Evolutionary conservation across 37 sponge, comb jelly and placozoan genomes (phyloP).

Genomic region (Aphrocallistes beatrix): DNA sequence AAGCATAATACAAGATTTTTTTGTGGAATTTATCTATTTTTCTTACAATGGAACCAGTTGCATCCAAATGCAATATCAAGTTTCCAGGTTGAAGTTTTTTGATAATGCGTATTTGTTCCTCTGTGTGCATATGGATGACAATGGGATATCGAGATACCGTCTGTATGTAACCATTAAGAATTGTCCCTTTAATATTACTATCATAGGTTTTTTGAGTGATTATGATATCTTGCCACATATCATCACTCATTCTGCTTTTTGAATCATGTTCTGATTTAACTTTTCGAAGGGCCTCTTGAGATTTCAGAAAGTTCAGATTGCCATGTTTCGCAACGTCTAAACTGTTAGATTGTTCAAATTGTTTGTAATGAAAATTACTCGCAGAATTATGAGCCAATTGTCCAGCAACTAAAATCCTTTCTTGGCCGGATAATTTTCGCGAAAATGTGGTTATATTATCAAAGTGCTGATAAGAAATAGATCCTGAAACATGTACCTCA

Average conservation of each 20-base stretch:
- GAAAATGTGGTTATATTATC: not conserved
- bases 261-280: not conserved
- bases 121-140: not conserved
- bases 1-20: not conserved
- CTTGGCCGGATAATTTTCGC: not conserved
- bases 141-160: not conserved
- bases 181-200: not conserved
- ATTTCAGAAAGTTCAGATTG: not conserved
- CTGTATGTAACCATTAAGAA: not conserved
- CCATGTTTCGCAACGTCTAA: not conserved
- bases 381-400: not conserved
- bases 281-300: not conserved
- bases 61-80: not conserved
- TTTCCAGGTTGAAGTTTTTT: not conserved
- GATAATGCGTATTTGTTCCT: not conserved
- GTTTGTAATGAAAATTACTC: not conserved
- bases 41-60: not conserved
- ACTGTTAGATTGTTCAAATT: not conserved
- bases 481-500: not conserved
- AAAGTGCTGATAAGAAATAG: not conserved
- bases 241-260: not conserved
- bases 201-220: not conserved
- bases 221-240: not conserved
- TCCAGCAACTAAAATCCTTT: not conserved
- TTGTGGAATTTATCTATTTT: not conserved